Base-by-base conservation (phyloP, 2,888 invertebrate species). In the Microctonus aethiopoides region DNA sequence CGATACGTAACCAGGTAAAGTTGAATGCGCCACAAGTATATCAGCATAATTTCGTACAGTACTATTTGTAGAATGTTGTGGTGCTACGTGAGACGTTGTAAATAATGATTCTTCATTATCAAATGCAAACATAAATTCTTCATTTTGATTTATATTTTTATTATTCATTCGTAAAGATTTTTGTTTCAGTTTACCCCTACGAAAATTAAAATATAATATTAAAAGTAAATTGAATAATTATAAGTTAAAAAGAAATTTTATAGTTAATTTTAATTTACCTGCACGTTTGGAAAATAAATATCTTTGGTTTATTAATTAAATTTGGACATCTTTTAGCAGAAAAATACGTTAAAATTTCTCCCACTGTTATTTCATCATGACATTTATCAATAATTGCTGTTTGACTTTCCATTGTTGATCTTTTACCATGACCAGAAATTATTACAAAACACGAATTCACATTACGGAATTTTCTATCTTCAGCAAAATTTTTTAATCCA, bases 241-340 rank as follows among this genome's bases (percentile, higher is more conserved):
- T 29, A 29, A 41, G 9, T 11, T 36, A 22, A 61, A 46, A 11
- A 11, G 20, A 59, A 66, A 63, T 16, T 24, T 20, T 20, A 9
- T 10, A 13, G 20, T 7, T 56, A 5, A 65, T 36, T n/a, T 36
- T n/a, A n/a, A n/a, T n/a, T 61, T 63, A 82, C 84, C 89, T 88
- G 80, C 90, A 90, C 2, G 89, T 87, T 86, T 90, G 90, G 71
- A 90, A 88, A 72, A 91, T 88, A 77, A 91, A 90, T 41, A 90
- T 74, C 79, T 90, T 91, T 46, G 90, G 90, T 76, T 90, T 90
- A n/a, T 88, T 89, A 7, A 84, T 84, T 7, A 90, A 83, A 54
- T 83, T 71, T 20, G 85, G 84, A 74, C 89, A 89, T 2, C 79
- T 82, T 69, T 87, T 83, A 1, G 81, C 75, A 20, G 88, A 88